Conservation (phyloP, 2,797 vertebrate species). For the Atherinosoma microstoma region DNA sequence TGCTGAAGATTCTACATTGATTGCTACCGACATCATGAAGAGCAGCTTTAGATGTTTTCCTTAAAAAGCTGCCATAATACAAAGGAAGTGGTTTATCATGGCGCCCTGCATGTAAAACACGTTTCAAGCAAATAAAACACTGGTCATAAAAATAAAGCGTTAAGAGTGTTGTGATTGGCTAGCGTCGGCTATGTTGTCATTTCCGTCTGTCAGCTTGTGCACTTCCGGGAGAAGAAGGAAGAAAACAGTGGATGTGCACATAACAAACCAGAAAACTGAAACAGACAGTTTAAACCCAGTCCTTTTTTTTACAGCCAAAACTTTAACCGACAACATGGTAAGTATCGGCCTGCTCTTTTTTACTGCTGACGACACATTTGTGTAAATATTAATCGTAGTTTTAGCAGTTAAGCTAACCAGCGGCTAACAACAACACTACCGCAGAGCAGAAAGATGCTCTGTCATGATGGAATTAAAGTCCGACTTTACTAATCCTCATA, state of each 20-base stretch:
- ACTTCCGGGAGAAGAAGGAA: conserved; percentile 68
- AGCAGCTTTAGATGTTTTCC: neutral
- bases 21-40: neutral
- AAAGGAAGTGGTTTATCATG: neutral
- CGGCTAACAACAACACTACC: conserved; percentile 47
- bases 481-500: rapidly evolving
- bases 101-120: too few species aligned
- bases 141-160: neutral
- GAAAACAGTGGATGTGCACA: conserved; percentile 43
- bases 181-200: conserved; percentile 18
- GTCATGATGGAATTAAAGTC: conserved; percentile 57
- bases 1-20: neutral
- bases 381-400: neutral
- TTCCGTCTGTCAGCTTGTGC: conserved; percentile 28
- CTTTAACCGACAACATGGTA: conserved; percentile 70
- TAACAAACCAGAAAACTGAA: conserved; percentile 8
- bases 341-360: neutral
- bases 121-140: too few species aligned
- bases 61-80: neutral
- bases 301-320: neutral
- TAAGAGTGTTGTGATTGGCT: conserved; percentile 38
- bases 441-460: conserved; percentile 63
- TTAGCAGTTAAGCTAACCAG: conserved; percentile 15
- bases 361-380: neutral
- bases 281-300: neutral